These are phyloP conservation scores for Oeneis ivallda DNA, from an alignment of 2,888 invertebrate genomes.

Conservation along the genomic window DNA sequence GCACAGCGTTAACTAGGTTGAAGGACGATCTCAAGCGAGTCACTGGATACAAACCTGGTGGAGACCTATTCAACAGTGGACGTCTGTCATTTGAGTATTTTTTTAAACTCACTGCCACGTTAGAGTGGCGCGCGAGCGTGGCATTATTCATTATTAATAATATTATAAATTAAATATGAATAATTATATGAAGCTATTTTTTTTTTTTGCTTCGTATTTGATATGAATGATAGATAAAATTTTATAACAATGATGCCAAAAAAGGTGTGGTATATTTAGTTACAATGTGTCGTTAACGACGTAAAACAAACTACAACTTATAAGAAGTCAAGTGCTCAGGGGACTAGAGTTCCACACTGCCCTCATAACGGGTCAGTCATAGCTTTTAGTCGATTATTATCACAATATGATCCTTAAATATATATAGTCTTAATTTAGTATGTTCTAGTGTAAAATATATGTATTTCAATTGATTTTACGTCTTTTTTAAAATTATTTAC, in stretches of 20 bases:
- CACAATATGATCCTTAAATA: slow-evolving; percentile 21
- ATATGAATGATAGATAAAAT: slow-evolving; percentile 28
- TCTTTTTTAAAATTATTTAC: not conserved
- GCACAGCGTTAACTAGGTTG: too few species aligned
- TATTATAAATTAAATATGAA: slow-evolving; percentile 2
- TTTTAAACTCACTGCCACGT: not conserved
- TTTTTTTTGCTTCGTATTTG: slow-evolving; percentile 25
- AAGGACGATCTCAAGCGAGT: too few species aligned
- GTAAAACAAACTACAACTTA: slow-evolving; percentile 22
- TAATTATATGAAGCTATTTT: slow-evolving; percentile 18
- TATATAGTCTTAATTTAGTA: slow-evolving; percentile 14
- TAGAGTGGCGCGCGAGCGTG: not conserved
- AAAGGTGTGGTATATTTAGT: slow-evolving; percentile 32
- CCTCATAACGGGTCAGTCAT: slow-evolving; percentile 4
- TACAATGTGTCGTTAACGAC: slow-evolving; percentile 28
- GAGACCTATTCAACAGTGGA: too few species aligned
- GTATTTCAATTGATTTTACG: slow-evolving; percentile 3
- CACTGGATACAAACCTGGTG: too few species aligned
- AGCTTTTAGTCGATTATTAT: slow-evolving; percentile 22
- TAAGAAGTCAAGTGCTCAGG: slow-evolving; percentile 32
- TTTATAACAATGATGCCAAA: slow-evolving; percentile 36
- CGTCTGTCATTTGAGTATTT: too few species aligned
- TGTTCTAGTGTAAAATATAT: slow-evolving; percentile 14
- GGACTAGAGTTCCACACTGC: slow-evolving; percentile 24
- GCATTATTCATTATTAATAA: too few species aligned